Conservation (phyloP, 2,888 invertebrate species). For the Micoletzkya japonica region DNA sequence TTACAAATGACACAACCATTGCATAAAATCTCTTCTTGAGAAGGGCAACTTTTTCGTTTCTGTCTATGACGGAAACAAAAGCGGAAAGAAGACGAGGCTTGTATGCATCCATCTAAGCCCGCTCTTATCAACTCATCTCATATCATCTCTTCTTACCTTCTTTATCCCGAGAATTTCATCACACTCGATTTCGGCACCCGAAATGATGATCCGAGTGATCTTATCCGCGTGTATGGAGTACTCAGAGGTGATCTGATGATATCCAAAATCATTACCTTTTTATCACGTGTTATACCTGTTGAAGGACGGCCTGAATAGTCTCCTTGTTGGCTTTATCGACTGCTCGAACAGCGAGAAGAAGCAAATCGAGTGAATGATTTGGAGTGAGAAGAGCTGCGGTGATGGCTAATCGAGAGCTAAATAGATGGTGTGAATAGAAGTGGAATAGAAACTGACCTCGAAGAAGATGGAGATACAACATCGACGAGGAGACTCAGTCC, state of each 20-base stretch:
- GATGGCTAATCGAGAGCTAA: constrained; percentile 7
- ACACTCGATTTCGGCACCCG: constrained; percentile 30
- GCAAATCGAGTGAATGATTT: neutral
- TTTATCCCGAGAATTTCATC: constrained; percentile 17
- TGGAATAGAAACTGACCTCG: neutral
- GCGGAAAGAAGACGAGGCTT: neutral
- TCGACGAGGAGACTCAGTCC: constrained; percentile 35
- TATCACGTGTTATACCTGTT: constrained; percentile 5
- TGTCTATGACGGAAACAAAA: constrained; percentile 24
- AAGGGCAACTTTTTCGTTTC: constrained; percentile 23
- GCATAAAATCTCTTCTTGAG: constrained; percentile 36
- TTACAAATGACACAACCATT: constrained; percentile 5
- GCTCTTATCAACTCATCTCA: neutral
- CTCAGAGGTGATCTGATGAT: constrained; percentile 37
- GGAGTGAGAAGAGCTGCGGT: constrained; percentile 15
- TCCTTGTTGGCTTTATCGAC: neutral
- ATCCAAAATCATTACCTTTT: neutral
- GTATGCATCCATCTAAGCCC: constrained; percentile 11
- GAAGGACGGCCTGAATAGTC: neutral
- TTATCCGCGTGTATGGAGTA: constrained; percentile 40
- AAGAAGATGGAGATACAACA: neutral
- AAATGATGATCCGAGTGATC: constrained; percentile 36
- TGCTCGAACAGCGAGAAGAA: constrained; percentile 19
- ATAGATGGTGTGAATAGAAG: neutral
- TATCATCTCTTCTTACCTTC: constrained; percentile 13